Evolutionary conservation across 2,797 vertebrate species (phyloP).

Genomic region (Champsocephalus gunnari): DNA sequence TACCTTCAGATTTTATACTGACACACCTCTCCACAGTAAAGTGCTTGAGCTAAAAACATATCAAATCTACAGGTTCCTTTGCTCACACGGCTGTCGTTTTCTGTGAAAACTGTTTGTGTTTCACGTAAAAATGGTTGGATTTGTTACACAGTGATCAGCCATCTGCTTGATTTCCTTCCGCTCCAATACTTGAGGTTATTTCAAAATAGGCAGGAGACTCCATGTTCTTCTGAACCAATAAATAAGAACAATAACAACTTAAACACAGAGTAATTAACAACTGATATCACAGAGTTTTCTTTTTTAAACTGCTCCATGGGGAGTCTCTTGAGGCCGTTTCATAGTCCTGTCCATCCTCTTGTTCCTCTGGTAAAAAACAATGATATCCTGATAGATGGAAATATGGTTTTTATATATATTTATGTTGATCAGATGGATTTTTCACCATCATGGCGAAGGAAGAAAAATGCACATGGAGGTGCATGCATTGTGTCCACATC

Average conservation of each 20-base stretch:
- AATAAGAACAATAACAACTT: slow-evolving; percentile 75
- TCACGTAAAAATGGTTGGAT: slow-evolving; percentile 35
- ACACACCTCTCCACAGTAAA: slow-evolving; percentile 73
- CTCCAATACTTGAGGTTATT: slow-evolving; percentile 64
- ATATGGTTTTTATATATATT: neutral
- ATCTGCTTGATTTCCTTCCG: slow-evolving; percentile 25
- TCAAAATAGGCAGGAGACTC: slow-evolving; percentile 65
- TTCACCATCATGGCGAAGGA: slow-evolving; percentile 20
- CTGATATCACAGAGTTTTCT: slow-evolving; percentile 33
- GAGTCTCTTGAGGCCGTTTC: slow-evolving; percentile 49
- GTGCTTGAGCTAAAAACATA: slow-evolving; percentile 76
- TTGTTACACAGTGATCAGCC: slow-evolving; percentile 43
- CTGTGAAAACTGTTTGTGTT: slow-evolving; percentile 51
- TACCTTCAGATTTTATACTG: slow-evolving; percentile 26
- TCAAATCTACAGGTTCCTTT: slow-evolving; percentile 53
- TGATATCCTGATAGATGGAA: slow-evolving; percentile 38
- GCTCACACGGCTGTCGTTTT: slow-evolving; percentile 44
- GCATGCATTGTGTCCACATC: slow-evolving; percentile 43
- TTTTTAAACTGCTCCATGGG: slow-evolving; percentile 39
- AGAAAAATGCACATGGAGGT: slow-evolving; percentile 46
- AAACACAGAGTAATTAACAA: slow-evolving; percentile 65
- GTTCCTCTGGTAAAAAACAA: slow-evolving; percentile 53
- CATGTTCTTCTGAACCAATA: slow-evolving; percentile 77
- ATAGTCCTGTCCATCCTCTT: slow-evolving; percentile 27
- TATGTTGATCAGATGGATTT: slow-evolving; percentile 30